These are phyloP conservation scores for Drosophila kanekoi DNA, from an alignment of 2,888 invertebrate species.

Conservation along the genomic window DNA sequence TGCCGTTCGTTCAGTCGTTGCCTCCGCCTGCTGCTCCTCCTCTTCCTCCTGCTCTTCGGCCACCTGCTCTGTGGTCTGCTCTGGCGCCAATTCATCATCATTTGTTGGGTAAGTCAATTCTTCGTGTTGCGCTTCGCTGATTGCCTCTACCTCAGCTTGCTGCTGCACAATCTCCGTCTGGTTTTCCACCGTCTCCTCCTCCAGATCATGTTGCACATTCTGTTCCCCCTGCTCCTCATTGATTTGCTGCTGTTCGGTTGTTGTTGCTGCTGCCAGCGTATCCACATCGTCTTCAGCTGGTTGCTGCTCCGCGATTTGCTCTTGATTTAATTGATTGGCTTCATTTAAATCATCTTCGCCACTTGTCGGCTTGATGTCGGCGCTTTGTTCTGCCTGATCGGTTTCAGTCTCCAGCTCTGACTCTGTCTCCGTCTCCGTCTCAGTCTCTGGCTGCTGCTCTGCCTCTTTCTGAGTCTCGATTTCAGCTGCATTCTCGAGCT, in stretches of 20 bases:
- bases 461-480: conserved; percentile 13
- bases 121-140: conserved; percentile 70
- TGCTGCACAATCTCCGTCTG: conserved; percentile 14
- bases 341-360: conserved; percentile 77
- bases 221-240: conserved; percentile 28
- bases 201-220: conserved; percentile 31
- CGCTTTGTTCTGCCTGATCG: conserved; percentile 68
- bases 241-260: conserved; percentile 33
- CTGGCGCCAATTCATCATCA: conserved; percentile 81
- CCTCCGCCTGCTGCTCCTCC: conserved; percentile 7
- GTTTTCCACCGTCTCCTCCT: conserved; percentile 8
- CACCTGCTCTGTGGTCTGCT: conserved; percentile 41
- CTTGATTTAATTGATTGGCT: conserved; percentile 75
- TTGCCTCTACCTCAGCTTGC: conserved; percentile 51
- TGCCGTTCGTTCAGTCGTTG: conserved; percentile 45
- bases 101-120: conserved; percentile 78
- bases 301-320: conserved; percentile 31
- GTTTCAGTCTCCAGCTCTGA: conserved; percentile 31
- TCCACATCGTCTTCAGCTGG: conserved; percentile 23
- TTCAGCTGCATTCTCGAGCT: conserved; percentile 18
- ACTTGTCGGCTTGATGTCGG: conserved; percentile 78
- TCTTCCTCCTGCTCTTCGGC: conserved; percentile 9
- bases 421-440: conserved; percentile 9
- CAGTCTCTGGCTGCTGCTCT: conserved; percentile 18
- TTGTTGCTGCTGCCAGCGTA: conserved; percentile 2